phyloP scores from a whole-genome alignment of 2,888 invertebrate genomes.

The Ommatoiulus sabulosus region DNA sequence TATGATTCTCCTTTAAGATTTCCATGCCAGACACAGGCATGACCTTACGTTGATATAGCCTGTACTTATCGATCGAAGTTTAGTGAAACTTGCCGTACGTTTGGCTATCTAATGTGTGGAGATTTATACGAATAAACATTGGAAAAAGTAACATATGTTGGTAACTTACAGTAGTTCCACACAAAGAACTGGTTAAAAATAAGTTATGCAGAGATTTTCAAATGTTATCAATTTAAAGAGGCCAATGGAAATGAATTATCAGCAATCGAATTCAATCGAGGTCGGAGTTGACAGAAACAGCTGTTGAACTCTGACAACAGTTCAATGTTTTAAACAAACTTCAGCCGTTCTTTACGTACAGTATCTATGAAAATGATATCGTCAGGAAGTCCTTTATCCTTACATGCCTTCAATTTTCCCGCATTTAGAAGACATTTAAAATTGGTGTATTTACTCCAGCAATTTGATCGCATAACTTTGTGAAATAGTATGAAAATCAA shows the following conservation, averaged over 20 bases:
- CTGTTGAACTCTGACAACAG: not conserved
- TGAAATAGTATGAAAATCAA: not conserved
- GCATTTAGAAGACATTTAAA: too few relatives aligned
- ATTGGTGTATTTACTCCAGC: too few relatives aligned
- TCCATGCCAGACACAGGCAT: not conserved
- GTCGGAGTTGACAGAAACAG: constrained; percentile 16
- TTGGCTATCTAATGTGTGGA: too few relatives aligned
- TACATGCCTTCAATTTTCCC: constrained; percentile 5
- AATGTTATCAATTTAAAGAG: not conserved
- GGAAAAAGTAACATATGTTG: too few relatives aligned
- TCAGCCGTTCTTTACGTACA: not conserved
- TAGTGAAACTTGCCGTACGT: not conserved
- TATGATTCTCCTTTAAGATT: not conserved
- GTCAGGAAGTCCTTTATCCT: too few relatives aligned
- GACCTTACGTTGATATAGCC: not conserved
- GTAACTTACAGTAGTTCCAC: too few relatives aligned
- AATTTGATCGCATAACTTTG: too few relatives aligned
- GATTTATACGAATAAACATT: too few relatives aligned
- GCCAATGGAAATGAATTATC: not conserved
- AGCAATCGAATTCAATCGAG: not conserved
- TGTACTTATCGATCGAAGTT: too few relatives aligned
- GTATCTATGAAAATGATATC: not conserved
- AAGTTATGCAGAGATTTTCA: not conserved
- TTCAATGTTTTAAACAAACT: constrained; percentile 26
- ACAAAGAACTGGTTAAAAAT: too few relatives aligned